Evolutionary conservation across 1,140 invertebrate genomes (phyloP).

Genomic region (Solen grandis): DNA sequence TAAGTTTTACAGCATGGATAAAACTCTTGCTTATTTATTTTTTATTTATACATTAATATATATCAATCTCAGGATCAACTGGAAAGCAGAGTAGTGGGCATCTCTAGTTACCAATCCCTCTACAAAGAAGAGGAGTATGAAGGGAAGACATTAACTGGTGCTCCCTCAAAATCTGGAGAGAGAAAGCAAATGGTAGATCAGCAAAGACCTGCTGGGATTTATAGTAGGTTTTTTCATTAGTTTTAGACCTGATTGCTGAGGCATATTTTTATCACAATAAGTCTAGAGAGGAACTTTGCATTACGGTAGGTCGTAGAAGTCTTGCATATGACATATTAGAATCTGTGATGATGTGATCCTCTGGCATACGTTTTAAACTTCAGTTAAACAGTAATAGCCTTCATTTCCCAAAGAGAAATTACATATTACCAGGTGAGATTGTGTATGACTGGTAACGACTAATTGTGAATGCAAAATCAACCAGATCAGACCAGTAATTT

Average conservation of each 20-base stretch:
- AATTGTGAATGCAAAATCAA: no score
- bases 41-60: no score
- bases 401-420: not conserved
- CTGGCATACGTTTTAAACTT: not conserved
- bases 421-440: no score
- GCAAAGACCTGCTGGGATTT: not conserved
- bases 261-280: not conserved
- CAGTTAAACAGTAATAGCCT: not conserved
- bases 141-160: conserved; percentile 10
- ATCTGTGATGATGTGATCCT: not conserved
- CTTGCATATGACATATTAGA: not conserved
- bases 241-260: not conserved
- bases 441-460: no score
- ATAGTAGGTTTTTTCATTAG: conserved; percentile 9
- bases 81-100: not conserved
- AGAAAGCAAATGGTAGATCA: not conserved
- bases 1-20: no score
- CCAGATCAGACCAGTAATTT: no score
- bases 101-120: not conserved
- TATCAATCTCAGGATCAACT: conserved; percentile 11
- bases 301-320: not conserved
- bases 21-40: no score
- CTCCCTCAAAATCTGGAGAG: not conserved
- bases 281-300: not conserved
- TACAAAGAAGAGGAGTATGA: conserved; percentile 29